A percentile compares a stretch with the other conserved stretches of the same genome.
Conservation (phyloP, 2,888 invertebrate species). For the Tetanocera ferruginea region DNA sequence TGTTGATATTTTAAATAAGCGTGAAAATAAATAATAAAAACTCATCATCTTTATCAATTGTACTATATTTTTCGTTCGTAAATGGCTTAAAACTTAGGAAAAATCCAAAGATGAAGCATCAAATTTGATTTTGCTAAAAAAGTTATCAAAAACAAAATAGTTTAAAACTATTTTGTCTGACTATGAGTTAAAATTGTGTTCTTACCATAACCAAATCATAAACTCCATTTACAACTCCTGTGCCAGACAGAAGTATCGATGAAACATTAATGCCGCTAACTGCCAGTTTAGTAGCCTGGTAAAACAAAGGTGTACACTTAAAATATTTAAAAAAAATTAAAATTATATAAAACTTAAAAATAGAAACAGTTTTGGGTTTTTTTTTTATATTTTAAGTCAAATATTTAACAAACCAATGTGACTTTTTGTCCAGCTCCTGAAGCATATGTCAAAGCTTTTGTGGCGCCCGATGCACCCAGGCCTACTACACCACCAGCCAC, state of each 20-base stretch:
- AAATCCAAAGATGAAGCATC: neutral
- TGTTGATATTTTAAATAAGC: no score
- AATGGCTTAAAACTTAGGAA: neutral
- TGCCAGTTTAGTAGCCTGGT: constrained; percentile 51
- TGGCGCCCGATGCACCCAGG: constrained; percentile 58
- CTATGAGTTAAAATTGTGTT: neutral
- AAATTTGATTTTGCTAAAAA: no score
- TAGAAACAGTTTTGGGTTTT: no score
- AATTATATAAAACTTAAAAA: no score
- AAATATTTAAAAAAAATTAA: no score
- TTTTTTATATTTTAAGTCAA: no score
- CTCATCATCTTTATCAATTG: no score
- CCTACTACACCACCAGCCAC: constrained; percentile 55
- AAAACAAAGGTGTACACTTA: neutral
- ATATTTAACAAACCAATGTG: constrained; percentile 52
- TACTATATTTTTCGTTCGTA: no score
- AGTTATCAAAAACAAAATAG: no score
- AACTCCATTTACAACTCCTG: constrained; percentile 57
- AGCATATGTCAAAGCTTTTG: constrained; percentile 49
- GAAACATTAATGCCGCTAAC: constrained; percentile 60
- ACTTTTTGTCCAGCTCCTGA: constrained; percentile 56
- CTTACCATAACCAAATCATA: constrained; percentile 60
- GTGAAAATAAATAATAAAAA: no score
- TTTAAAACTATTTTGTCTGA: no score
- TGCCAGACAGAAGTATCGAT: constrained; percentile 59